Evolutionary conservation across 1,140 invertebrate species (phyloP), one percentile per base, ranked within the genome.

Genomic region (Platyscapa corneri): DNA sequence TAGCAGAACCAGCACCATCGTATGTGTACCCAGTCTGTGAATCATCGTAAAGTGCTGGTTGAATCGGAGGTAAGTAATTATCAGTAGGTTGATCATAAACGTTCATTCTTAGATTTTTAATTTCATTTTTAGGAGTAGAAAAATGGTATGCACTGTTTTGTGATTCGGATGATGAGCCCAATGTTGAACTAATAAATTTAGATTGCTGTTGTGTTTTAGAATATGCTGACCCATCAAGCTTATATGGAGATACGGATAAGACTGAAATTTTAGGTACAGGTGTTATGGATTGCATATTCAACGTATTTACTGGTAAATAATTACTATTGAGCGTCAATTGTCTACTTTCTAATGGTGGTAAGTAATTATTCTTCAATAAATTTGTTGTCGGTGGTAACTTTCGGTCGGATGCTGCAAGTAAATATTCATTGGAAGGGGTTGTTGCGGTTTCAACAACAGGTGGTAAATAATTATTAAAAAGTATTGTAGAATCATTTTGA

Each of bases 391-490:
- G 23, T 3, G 49, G 34, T 53, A 23, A 60, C 46, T 56, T 64
- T 8, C 27, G 42, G 37, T 16, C 39, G 16, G 70, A 12, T 12
- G 32, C 39, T 27, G 75, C 46, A 1, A 75, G 77, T 20, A 84
- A 27, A 78, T 84, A 84, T 37, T 78, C 75, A 76, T 42, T 49
- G 12, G 12, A 27, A 1, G 76, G 67, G 5, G 32, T 46, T 42
- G 79, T 8, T 27, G 39, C 32, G 14, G 49, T 32, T 16, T 53
- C 3, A 32, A 12, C 53, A 78, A 53, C 53, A 7, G 76, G 53
- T 37, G 76, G 32, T 27, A 60, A n/a, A 46, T 88, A 89, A 6
- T 85, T 80, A 23, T 74, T 82, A 20, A 84, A 16, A 0, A 86
- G 85, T 60, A 86, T 46, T 85, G 77, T 75, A 76, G 84, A 84